phyloP scores from a whole-genome alignment of 2,888 invertebrate species.

The Drosophila quinaria region DNA sequence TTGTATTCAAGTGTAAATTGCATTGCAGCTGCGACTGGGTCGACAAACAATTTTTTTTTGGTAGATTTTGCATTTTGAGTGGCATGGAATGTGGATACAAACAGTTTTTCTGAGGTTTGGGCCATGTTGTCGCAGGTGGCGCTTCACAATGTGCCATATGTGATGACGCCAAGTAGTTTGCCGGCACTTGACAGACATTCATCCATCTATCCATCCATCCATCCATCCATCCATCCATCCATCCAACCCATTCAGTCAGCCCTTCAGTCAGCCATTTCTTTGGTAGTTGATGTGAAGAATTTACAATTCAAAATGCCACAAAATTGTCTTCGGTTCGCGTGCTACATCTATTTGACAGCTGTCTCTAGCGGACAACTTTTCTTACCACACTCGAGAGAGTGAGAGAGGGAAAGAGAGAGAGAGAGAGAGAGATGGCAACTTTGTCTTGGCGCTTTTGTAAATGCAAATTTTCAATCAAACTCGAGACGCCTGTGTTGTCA shows the following conservation, averaged over 20 bases:
- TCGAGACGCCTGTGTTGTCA: slow-evolving; percentile 54
- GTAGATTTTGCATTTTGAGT: slow-evolving; percentile 76
- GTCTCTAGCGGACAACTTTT: slow-evolving; percentile 66
- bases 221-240: slow-evolving; percentile 18
- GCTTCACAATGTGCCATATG: slow-evolving; percentile 56
- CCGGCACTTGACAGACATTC: slow-evolving; percentile 60
- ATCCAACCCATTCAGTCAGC: slow-evolving; percentile 34
- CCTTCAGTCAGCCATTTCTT: slow-evolving; percentile 53
- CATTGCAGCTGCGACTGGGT: slow-evolving; percentile 72
- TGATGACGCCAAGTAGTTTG: slow-evolving; percentile 67
- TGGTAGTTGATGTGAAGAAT: slow-evolving; percentile 62
- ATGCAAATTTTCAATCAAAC: slow-evolving; percentile 78
- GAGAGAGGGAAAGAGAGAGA: background rate
- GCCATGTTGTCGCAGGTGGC: slow-evolving; percentile 73
- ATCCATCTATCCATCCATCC: slow-evolving; percentile 32
- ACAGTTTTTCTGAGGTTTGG: slow-evolving; percentile 44
- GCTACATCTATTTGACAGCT: slow-evolving; percentile 76
- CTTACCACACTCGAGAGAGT: slow-evolving; percentile 31
- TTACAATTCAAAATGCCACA: slow-evolving; percentile 79
- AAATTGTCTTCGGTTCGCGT: slow-evolving; percentile 71
- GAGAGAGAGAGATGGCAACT: slow-evolving; percentile 22
- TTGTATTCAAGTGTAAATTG: slow-evolving; percentile 80
- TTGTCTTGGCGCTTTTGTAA: slow-evolving; percentile 63
- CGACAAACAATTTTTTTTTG: slow-evolving; percentile 44
- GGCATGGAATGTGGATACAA: slow-evolving; percentile 55